Conservation (phyloP, 2,797 vertebrate species). For the Uromys caudimaculatus region DNA sequence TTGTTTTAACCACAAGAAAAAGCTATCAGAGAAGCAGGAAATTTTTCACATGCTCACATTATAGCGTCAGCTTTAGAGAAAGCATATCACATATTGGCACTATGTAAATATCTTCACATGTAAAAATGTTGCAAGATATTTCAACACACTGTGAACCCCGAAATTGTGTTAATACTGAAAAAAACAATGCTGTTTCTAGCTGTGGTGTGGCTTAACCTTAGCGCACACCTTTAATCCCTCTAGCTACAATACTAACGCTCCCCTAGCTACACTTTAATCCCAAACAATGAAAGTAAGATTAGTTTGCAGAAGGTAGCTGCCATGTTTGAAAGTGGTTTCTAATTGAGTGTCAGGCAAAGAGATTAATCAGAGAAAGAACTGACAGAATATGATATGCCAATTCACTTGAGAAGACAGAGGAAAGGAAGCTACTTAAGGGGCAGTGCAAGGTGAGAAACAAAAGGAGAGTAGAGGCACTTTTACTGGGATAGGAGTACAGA, state of each 20-base stretch:
- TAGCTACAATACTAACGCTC: not conserved
- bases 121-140: not conserved
- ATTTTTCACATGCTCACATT: not conserved
- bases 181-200: not conserved
- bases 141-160: not conserved
- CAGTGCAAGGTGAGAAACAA: not conserved
- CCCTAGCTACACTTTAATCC: not conserved
- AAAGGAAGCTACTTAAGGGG: not conserved
- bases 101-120: not conserved
- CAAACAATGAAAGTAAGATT: not conserved
- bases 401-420: no score
- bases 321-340: not conserved
- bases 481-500: not conserved
- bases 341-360: not conserved
- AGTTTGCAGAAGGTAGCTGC: not conserved
- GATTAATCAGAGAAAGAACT: not conserved
- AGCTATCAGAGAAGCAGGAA: not conserved
- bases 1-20: not conserved
- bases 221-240: not conserved
- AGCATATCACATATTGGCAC: not conserved
- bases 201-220: not conserved
- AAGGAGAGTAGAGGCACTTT: not conserved
- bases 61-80: not conserved
- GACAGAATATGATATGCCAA: not conserved
- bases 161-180: not conserved